phyloP scores from a whole-genome alignment of 2,888 invertebrate genomes.

The Rambutsinella grinnellia region DNA sequence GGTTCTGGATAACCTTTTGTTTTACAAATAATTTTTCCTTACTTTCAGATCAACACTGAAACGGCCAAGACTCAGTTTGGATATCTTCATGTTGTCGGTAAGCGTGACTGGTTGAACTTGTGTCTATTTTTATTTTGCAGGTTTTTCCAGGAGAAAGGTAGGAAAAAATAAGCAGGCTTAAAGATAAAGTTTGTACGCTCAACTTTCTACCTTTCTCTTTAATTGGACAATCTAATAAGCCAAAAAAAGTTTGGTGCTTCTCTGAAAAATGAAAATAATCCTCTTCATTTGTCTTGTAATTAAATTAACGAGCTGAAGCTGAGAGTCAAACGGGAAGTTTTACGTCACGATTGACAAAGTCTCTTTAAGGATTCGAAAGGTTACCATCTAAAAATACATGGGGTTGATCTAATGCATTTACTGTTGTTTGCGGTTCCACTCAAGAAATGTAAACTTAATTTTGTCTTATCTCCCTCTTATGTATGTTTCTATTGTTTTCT shows the following conservation, averaged over 20 bases:
- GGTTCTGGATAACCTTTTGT: constrained; percentile 67
- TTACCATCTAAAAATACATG: too few species aligned
- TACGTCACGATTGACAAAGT: not conserved
- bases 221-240: constrained; percentile 37
- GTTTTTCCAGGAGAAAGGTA: too few species aligned
- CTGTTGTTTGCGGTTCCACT: constrained; percentile 40
- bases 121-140: constrained; percentile 4
- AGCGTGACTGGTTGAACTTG: constrained; percentile 71
- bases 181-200: too few species aligned
- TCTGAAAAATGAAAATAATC: constrained; percentile 14
- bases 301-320: constrained; percentile 49
- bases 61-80: constrained; percentile 94
- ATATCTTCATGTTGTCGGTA: constrained; percentile 92
- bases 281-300: constrained; percentile 47
- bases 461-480: not conserved
- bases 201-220: constrained; percentile 20
- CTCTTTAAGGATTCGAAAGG: constrained; percentile 37
- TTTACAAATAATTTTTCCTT: too few species aligned
- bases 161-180: too few species aligned
- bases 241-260: too few species aligned
- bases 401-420: too few species aligned
- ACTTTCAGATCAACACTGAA: constrained; percentile 93
- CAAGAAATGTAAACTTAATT: constrained; percentile 22
- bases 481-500: not conserved
- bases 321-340: too few species aligned